Evolutionary conservation across 2,797 vertebrate species (phyloP), one percentile per base, ranked within the genome.

Genomic region (Austrolebias charrua): DNA sequence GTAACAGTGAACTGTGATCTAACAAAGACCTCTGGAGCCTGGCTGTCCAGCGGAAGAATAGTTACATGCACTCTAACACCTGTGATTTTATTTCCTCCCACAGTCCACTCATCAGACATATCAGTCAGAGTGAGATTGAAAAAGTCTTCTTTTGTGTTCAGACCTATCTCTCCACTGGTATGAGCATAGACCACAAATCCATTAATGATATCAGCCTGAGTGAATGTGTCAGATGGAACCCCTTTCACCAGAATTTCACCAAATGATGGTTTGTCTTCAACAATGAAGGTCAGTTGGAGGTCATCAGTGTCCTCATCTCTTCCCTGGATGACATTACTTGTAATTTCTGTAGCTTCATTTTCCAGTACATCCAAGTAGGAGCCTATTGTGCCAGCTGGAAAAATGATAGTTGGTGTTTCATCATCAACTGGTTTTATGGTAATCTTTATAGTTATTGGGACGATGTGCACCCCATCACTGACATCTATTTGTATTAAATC

Each of bases 61-160:
- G 96, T 98, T 24, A 97, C 95, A 62, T 95, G 92, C n/a, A 99
- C 92, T 54, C 95, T 92, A 54, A 98, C 94, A 60, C 94, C 94
- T 35, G 91, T 95, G 77, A 98, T 92, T 79, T 92, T 90, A 66
- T 75, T 96, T 40, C 94, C 94, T 5, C 94, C 94, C 14, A 97
- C 71, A 0, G 88, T 94, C 96, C 96, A 98, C 79, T 98, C 93
- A 61, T 96, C 95, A 51, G 96, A 98, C 76, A 93, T 91, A 72
- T 95, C 95, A 0, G 96, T 96, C 69, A 98, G 88, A 1, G 95
- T 98, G 72, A 99, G 90, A 76, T 98, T 98, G 73, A 99, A 98
- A 51, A 91, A 88, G 83, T 99, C 96, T 15, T 92, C 93, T 79
- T 91, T 95, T 67, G 94, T 95, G 62, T 92, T 84, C 3, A 93